Evolutionary conservation across 2,888 invertebrate species (phyloP), one percentile per base, ranked within the genome.

Genomic region (Junonia oenone): DNA sequence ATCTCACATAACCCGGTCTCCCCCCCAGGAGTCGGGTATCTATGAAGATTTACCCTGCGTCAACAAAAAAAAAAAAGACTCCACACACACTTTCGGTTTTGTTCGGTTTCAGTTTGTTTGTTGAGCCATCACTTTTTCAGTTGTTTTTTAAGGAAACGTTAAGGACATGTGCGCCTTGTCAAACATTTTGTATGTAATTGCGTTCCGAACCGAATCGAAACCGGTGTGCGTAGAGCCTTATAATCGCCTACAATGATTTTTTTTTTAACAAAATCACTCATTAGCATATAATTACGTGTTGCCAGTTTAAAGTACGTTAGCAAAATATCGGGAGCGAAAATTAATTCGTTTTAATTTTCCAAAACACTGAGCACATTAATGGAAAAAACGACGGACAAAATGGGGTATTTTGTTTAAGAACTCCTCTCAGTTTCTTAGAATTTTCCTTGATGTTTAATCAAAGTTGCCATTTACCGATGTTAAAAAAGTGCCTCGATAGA

Each of bases 361-460:
- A 19, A 46, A 46, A 33, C 46, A 46, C 11, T 33, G 46, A 46
- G n/a, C 46, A 33, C 31, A 11, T 45, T 13, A 45, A 45, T 45
- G 27, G 11, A 15, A 27, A 29, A 29, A 14, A 27, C 22, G 13
- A 26, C n/a, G 22, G 26, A 43, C 13, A 13, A 43, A 22, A 43
- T 43, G 3, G 17, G 11, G 15, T 11, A 17, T 19, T 40, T 40
- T 17, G 46, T 46, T 29, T 11, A 14, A 9, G 27, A 43, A 15
- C 9, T 43, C 6, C n/a, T n/a, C 22, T n/a, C 22, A 43, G 22
- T n/a, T 6, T 13, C 13, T 11, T 45, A 26, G n/a, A 45, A 22
- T 6, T 22, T 43, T 6, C 8, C n/a, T 43, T 26, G 11, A 45
- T 6, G 11, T 19, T 22, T 22, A 31, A 31, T 31, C 29, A 11